Evolutionary conservation across 2,888 invertebrate species (phyloP), one percentile per base, ranked within the genome.

Genomic region (Pandemis corylana): DNA sequence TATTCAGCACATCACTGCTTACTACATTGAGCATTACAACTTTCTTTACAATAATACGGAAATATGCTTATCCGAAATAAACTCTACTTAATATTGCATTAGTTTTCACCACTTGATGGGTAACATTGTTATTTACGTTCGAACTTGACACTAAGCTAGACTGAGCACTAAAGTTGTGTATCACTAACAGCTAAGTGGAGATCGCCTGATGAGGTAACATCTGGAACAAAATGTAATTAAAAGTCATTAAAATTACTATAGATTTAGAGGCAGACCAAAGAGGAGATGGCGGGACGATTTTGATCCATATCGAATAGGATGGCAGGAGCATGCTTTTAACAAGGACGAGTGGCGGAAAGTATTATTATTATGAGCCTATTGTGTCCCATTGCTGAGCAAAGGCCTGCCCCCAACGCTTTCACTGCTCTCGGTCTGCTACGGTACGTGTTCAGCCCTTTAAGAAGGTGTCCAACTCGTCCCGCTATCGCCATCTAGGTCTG

Each of bases 121-220:
- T 61, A 49, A 69, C 56, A 65, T 28, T 61, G 65, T 74, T 59
- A 73, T 56, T 68, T 56, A 64, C 46, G n/a, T 56, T 41, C 56
- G 36, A 74, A 65, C 64, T 69, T 69, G 65, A 68, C 63, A 46
- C 61, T 70, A 66, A 75, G 42, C 51, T 53, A 74, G 70, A 70
- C 61, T 28, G 49, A 74, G 70, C 62, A 62, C 70, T 75, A 75
- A 70, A 75, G 74, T 75, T 70, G 74, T 44, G 74, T 75, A 67
- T 75, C 74, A 49, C 28, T 69, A 70, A 75, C 70, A 61, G 68
- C 49, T 61, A 70, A 66, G 62, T 67, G 71, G 59, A 56, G 70
- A 66, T 75, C 74, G 70, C 66, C 70, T 70, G 74, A 62, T 53
- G 74, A 70, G 74, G 36, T 53, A 36, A 36, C 70, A 66, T 75